These are phyloP conservation scores for Jordanella pulchra DNA, from an alignment of 2,797 vertebrate genomes.

Conservation along the genomic window DNA sequence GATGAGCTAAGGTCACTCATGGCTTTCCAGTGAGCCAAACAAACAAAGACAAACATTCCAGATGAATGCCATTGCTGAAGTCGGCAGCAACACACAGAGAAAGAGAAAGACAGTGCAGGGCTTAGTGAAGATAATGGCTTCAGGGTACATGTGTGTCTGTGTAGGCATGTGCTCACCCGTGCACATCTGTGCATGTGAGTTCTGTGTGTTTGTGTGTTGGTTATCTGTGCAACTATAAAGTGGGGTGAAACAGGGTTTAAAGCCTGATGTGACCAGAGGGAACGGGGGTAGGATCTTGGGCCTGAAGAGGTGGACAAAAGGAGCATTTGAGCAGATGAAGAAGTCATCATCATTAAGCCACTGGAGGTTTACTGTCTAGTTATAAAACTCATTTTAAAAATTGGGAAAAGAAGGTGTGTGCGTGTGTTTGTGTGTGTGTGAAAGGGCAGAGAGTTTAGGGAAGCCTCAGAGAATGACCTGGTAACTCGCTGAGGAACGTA, in stretches of 20 bases:
- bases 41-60: constrained; percentile 89
- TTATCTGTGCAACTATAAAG: constrained; percentile 87
- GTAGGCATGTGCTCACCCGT: constrained; percentile 25
- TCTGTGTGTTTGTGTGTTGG: constrained; percentile 62
- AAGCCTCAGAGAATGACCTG: constrained; percentile 35
- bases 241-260: constrained; percentile 83
- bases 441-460: constrained; percentile 61
- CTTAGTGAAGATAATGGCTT: constrained; percentile 69
- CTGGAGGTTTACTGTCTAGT: constrained; percentile 86
- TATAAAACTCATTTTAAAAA: constrained; percentile 87
- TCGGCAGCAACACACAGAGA: constrained; percentile 79
- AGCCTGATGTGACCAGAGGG: constrained; percentile 73
- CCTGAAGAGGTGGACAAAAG: constrained; percentile 84
- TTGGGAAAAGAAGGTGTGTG: constrained; percentile 58
- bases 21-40: constrained; percentile 79
- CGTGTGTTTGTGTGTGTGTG: constrained; percentile 26
- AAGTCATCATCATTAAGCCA: constrained; percentile 95
- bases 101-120: constrained; percentile 70
- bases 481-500: constrained; percentile 39
- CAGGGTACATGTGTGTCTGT: constrained; percentile 40
- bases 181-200: constrained; percentile 52
- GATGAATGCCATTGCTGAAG: constrained; percentile 88
- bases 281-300: constrained; percentile 72
- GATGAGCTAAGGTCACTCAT: constrained; percentile 85
- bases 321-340: constrained; percentile 96